A percentile compares a stretch with the other conserved stretches of the same genome.
Conservation (phyloP, 2,113 vertebrate genomes). For the Scartelaos histophorus region DNA sequence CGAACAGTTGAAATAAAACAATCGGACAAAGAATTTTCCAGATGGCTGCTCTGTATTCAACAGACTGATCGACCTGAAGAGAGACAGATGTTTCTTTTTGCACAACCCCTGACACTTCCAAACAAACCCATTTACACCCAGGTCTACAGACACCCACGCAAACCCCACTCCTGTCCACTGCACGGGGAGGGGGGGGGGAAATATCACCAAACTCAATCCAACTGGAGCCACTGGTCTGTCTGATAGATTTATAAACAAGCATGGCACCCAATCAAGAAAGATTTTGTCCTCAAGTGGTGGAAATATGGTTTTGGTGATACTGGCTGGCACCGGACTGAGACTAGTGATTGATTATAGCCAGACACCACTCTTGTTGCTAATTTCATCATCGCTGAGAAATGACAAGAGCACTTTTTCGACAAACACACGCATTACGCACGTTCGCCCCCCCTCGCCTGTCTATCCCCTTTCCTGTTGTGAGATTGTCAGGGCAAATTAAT, state of each 20-base stretch:
- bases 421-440: constrained; percentile 59
- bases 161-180: constrained; percentile 34
- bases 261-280: constrained; percentile 72
- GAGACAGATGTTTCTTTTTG: constrained; percentile 33
- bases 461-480: constrained; percentile 69
- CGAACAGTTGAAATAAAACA: no score
- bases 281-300: constrained; percentile 75
- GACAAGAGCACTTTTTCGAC: constrained; percentile 68
- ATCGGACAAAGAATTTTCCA: neutral
- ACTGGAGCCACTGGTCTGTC: constrained; percentile 51
- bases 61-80: constrained; percentile 20
- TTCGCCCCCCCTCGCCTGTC: constrained; percentile 55
- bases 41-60: neutral
- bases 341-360: constrained; percentile 83
- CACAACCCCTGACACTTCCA: constrained; percentile 33
- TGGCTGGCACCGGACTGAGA: constrained; percentile 67
- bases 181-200: constrained; percentile 43
- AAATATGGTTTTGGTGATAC: constrained; percentile 75
- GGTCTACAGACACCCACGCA: constrained; percentile 49
- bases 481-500: constrained; percentile 77
- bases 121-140: constrained; percentile 43
- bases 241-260: constrained; percentile 80
- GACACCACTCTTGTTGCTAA: constrained; percentile 78
- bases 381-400: constrained; percentile 79
- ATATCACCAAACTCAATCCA: constrained; percentile 66